Base-by-base conservation (phyloP, 2,113 vertebrate species). In the Poicephalus meyeri region DNA sequence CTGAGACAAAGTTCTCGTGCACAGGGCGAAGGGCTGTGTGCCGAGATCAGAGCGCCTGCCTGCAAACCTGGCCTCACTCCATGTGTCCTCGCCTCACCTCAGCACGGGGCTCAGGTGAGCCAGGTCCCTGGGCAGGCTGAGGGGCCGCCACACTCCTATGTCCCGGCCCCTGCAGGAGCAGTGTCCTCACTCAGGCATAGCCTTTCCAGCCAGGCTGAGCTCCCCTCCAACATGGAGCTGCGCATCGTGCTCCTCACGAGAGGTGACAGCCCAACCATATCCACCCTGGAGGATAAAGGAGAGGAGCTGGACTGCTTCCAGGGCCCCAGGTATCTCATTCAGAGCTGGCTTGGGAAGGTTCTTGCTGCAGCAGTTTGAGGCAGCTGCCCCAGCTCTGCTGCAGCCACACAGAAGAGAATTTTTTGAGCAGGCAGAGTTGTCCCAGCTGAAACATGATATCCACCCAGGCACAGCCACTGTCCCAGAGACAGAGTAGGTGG, bases 41-140 rank as follows among this genome's bases (percentile, higher is more conserved):
- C 70, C 0, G 0, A 73, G 90, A 77, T 41, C 80, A 61, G 52
- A 76, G n/a, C 14, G 1, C 63, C 79, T 91, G 71, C 37, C 68
- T 78, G 79, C 71, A 82, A 86, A 71, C 46, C 46, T 88, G 93
- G 91, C 77, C 69, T 58, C 6, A 1, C 31, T 86, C 91, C 95
- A 79, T 1, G 1, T 52, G 56, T 93, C 73, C 93, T 78, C 2
- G 0, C 60, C 46, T 96, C 91, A 86, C 76, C 86, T 80, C 1
- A 0, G 42, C 47, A 85, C 0, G 1, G 9, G 10, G 60, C 82
- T 41, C 53, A 21, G 7, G 5, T 7, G 0, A 91, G 41, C 63
- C 68, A 70, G 63, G 73, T 64, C 49, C 16, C 42, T 35, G 17
- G 18, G 52, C 33, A 71, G 76, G 29, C 25, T 33, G 53, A 74